phyloP scores from a whole-genome alignment of 2,797 vertebrate genomes.

The Scomberomorus guttatus region DNA sequence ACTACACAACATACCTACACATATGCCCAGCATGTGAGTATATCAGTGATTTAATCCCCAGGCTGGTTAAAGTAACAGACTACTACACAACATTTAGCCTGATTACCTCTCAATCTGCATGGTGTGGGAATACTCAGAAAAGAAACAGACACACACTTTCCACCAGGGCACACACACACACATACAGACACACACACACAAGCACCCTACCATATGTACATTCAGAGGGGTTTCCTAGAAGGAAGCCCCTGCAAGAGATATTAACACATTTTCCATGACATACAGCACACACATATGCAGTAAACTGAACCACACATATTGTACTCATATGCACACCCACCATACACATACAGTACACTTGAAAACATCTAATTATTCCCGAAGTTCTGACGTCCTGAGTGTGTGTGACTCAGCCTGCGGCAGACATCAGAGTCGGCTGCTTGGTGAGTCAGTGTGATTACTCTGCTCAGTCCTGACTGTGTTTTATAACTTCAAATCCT shows the following conservation, averaged over 20 bases:
- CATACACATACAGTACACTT: conserved; percentile 7
- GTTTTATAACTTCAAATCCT: conserved; percentile 22
- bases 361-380: conserved; percentile 33
- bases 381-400: conserved; percentile 17
- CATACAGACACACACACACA: conserved; percentile 14
- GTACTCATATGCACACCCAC: background rate
- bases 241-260: conserved; percentile 61
- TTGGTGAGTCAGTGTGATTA: conserved; percentile 40
- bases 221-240: conserved; percentile 25
- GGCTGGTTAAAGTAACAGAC: background rate
- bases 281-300: conserved; percentile 6
- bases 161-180: background rate
- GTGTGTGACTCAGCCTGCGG: conserved; percentile 38
- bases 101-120: conserved; percentile 23
- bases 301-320: background rate
- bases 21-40: too few species aligned
- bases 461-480: conserved; percentile 20
- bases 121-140: conserved; percentile 12
- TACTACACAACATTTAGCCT: background rate
- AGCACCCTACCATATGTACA: background rate
- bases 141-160: conserved; percentile 3
- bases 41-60: too few species aligned
- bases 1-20: background rate
- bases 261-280: conserved; percentile 57
- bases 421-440: conserved; percentile 36